Evolutionary conservation across 2,797 vertebrate species (phyloP).

Genomic region (Echeneis naucrates): DNA sequence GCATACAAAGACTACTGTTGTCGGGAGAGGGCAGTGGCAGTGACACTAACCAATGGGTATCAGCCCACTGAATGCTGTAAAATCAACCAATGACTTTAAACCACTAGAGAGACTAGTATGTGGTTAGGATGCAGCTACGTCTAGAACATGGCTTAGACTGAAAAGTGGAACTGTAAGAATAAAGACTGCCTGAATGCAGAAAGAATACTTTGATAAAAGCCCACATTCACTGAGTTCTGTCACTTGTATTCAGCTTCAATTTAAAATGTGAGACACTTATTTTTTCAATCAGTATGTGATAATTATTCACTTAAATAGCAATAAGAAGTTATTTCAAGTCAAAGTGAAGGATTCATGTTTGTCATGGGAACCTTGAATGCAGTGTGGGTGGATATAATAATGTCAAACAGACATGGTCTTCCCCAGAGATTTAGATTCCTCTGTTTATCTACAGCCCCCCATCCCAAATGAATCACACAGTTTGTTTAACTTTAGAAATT

Average conservation of each 20-base stretch:
- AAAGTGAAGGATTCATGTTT: constrained; percentile 23
- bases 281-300: constrained; percentile 9
- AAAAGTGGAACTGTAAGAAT: constrained; percentile 25
- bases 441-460: constrained; percentile 39
- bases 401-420: constrained; percentile 34
- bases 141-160: constrained; percentile 48
- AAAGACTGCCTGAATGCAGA: constrained; percentile 18
- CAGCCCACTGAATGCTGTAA: constrained; percentile 63
- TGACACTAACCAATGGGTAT: constrained; percentile 74
- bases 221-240: constrained; percentile 1
- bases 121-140: constrained; percentile 51
- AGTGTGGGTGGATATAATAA: constrained; percentile 59
- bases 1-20: constrained; percentile 77
- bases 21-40: constrained; percentile 69
- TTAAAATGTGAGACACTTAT: constrained; percentile 23
- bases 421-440: constrained; percentile 44
- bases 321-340: constrained; percentile 13
- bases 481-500: constrained; percentile 34
- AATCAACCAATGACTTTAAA: constrained; percentile 55
- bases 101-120: constrained; percentile 38
- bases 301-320: constrained; percentile 6
- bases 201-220: constrained; percentile 1
- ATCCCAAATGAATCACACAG: constrained; percentile 16
- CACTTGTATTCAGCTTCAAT: background rate
- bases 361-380: constrained; percentile 34